Percentiles rank a stretch among this genome's conserved stretches.
These are phyloP conservation scores for Calameuta idolon DNA, from an alignment of 2,888 invertebrate genomes.

Conservation along the genomic window DNA sequence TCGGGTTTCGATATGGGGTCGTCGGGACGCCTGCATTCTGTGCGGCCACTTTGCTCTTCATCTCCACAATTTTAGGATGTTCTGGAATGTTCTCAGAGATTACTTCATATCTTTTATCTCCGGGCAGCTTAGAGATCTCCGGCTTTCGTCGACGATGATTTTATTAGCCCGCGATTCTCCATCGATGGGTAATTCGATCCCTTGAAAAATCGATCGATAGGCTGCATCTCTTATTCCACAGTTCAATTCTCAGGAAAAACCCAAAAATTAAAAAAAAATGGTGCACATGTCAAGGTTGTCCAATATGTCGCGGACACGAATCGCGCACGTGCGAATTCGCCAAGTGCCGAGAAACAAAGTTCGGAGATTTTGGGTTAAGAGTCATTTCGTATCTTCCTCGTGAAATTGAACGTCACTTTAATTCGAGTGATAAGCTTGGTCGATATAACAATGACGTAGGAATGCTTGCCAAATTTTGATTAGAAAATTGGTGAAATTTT, in stretches of 20 bases:
- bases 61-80: neutral
- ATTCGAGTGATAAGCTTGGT: neutral
- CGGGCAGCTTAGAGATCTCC: neutral
- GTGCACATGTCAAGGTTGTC: too few relatives aligned
- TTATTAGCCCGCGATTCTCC: neutral
- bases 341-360: too few relatives aligned
- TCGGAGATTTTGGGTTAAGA: neutral
- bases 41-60: neutral
- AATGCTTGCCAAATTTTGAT: neutral
- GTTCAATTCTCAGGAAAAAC: too few relatives aligned
- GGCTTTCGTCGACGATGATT: neutral
- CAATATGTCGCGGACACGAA: too few relatives aligned
- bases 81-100: neutral
- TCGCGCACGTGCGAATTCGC: too few relatives aligned
- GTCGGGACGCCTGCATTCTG: neutral
- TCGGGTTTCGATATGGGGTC: neutral
- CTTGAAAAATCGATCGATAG: too few relatives aligned
- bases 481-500: neutral
- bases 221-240: too few relatives aligned
- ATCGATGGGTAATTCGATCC: too few relatives aligned
- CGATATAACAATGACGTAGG: neutral
- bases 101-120: neutral
- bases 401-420: neutral
- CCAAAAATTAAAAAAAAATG: too few relatives aligned
- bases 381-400: neutral